These are phyloP conservation scores for Cairina moschata DNA, from an alignment of 2,113 vertebrate species.

Conservation along the genomic window DNA sequence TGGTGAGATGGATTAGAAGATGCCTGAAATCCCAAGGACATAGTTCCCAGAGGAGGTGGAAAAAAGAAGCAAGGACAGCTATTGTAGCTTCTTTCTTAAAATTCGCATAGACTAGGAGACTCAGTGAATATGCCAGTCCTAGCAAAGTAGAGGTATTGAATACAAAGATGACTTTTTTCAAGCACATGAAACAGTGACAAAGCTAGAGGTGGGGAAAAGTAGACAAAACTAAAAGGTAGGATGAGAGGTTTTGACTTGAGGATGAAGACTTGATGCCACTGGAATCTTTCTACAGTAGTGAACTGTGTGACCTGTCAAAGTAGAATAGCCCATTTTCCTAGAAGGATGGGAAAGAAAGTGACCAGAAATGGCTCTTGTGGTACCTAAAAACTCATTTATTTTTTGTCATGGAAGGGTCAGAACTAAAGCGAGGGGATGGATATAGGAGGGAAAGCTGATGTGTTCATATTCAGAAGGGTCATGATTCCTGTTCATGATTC, in stretches of 20 bases:
- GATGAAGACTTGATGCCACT: not conserved
- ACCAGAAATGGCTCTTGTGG: not conserved
- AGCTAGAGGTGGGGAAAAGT: not conserved
- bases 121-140: not conserved
- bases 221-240: not conserved
- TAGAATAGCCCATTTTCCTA: not conserved
- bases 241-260: not conserved
- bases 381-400: not conserved
- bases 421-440: not conserved
- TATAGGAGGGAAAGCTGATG: not conserved
- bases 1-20: not conserved
- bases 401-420: not conserved
- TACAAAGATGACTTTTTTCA: not conserved
- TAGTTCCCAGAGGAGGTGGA: not conserved
- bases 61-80: not conserved
- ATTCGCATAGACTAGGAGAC: not conserved
- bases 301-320: not conserved
- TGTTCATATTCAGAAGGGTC: not conserved
- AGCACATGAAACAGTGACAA: not conserved
- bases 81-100: not conserved
- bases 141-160: not conserved
- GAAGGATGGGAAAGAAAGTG: not conserved
- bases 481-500: no score
- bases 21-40: not conserved
- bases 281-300: not conserved